Evolutionary conservation across 2,888 invertebrate genomes (phyloP).

Genomic region (Mantis religiosa): DNA sequence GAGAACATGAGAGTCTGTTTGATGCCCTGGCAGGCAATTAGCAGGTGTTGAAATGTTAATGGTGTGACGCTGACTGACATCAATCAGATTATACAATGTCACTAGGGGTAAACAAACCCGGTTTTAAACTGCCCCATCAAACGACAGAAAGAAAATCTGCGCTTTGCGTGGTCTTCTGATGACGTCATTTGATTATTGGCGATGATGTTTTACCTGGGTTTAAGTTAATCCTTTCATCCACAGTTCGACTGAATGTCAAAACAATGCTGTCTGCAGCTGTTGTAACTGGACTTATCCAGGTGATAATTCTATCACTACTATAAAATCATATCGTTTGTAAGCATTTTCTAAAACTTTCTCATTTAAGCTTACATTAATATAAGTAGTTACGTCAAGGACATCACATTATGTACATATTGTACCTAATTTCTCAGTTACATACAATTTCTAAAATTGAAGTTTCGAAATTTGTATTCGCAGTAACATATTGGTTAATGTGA

Average conservation of each 20-base stretch:
- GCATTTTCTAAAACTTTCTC: too few relatives aligned
- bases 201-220: not conserved
- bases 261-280: not conserved
- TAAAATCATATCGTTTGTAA: too few relatives aligned
- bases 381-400: too few relatives aligned
- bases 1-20: not conserved
- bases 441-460: too few relatives aligned
- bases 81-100: not conserved
- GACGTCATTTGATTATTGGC: not conserved
- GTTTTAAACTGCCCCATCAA: not conserved
- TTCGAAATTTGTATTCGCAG: too few relatives aligned
- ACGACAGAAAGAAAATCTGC: not conserved
- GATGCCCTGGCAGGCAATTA: not conserved
- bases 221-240: not conserved
- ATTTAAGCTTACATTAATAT: too few relatives aligned
- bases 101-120: not conserved
- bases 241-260: not conserved
- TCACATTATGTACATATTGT: too few relatives aligned
- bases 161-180: not conserved
- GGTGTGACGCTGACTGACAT: not conserved
- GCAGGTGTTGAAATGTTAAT: not conserved
- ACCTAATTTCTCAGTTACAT: too few relatives aligned
- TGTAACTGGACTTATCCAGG: not conserved
- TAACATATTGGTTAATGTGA: too few relatives aligned
- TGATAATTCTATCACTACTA: too few relatives aligned